Conservation (phyloP, 1,140 invertebrate genomes). For the Drosophila mauritiana region DNA sequence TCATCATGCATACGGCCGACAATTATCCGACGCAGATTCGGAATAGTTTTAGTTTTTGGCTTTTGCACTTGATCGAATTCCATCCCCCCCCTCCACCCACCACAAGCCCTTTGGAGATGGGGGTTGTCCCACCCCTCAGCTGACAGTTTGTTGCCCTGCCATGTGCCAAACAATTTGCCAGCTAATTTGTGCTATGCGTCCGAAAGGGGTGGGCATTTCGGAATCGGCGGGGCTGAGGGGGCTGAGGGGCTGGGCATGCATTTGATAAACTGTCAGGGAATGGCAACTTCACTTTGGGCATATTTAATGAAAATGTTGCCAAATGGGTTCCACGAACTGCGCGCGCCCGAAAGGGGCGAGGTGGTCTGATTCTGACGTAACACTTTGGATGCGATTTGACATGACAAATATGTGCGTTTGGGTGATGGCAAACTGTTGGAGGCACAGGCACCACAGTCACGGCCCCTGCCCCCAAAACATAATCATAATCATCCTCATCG, state of each 20-base stretch:
- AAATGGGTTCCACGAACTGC: slow-evolving; percentile 56
- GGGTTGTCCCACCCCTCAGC: not conserved
- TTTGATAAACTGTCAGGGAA: slow-evolving; percentile 82
- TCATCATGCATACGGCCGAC: slow-evolving; percentile 32
- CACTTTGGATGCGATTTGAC: slow-evolving; percentile 83
- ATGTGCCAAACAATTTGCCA: slow-evolving; percentile 76
- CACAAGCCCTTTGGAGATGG: not conserved
- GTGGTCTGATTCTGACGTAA: slow-evolving; percentile 74
- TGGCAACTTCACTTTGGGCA: slow-evolving; percentile 82
- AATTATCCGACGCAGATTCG: slow-evolving; percentile 39
- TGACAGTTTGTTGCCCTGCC: slow-evolving; percentile 47
- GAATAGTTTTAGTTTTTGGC: slow-evolving; percentile 54
- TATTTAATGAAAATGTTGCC: slow-evolving; percentile 83
- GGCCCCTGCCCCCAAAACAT: slow-evolving; percentile 1
- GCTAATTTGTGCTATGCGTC: slow-evolving; percentile 74
- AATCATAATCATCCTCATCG: slow-evolving; percentile 53
- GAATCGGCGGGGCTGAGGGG: not conserved
- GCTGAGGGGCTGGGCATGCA: slow-evolving; percentile 50
- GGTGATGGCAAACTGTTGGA: slow-evolving; percentile 52
- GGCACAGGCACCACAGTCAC: not conserved
- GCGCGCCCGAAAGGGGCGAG: not conserved
- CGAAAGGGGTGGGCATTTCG: not conserved
- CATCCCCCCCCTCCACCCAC: not conserved
- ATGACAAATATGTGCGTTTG: slow-evolving; percentile 83
- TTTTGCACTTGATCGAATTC: slow-evolving; percentile 51